Base-by-base conservation (phyloP, 92 coral and sea anemone species). In the Heteractis magnifica region DNA sequence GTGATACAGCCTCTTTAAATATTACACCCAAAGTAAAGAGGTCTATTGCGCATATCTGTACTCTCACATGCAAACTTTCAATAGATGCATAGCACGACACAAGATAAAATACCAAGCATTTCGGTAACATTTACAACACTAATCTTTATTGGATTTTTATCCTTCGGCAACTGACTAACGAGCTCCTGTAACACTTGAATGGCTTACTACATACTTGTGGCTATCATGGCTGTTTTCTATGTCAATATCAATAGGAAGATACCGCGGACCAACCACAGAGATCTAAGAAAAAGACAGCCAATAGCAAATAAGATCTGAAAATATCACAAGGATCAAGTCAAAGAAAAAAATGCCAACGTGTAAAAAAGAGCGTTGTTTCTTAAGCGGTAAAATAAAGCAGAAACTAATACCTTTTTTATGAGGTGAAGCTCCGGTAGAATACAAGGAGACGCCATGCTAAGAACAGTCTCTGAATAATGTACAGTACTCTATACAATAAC, bases 401-500 rank as follows among this genome's bases (percentile, higher is more conserved):
- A 23, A 34, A 16, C 21, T 23, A 11, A 56, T 92, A 90, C 99
- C 94, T 90, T 87, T 76, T 89, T 96, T 21, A 96, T 96, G n/a
- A 93, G 76, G 71, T 90, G 92, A 11, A 90, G 82, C 26, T 96
- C 98, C 10, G 99, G 99, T 48, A 96, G 55, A 52, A 96, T 88
- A 79, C 99, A 96, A 3, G 98, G 99, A 13, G 98, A 92, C 48
- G 92, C 90, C 78, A 94, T 86, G 41, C 89, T 90, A 3, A 96
- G 79, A 60, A 56, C 83, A 70, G 99, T 83, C 79, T 94, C 97
- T 20, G 94, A 85, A 77, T 94, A 92, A 76, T 81, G 91, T 49
- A 72, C 86, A 23, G 93, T 86, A 59, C 90, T 89, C 99, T 96
- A 81, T 8, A 65, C 13, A 77, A 55, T 19, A 75, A 68, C 56